Conservation (phyloP, 2,888 invertebrate genomes). For the Meandrusa payeni region DNA sequence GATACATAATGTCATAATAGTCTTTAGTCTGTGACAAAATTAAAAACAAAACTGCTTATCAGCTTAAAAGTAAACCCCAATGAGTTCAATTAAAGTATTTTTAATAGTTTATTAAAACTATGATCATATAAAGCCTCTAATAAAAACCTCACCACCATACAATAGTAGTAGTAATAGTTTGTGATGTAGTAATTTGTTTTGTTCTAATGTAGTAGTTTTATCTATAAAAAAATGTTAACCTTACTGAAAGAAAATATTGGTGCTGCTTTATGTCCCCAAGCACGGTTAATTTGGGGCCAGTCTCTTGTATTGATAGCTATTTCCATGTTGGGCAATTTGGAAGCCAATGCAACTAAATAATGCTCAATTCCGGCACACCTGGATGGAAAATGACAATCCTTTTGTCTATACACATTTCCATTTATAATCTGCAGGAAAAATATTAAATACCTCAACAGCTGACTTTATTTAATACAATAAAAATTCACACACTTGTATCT, state of each 20-base stretch:
- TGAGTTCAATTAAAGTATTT: too few species aligned
- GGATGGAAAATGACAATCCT: slow-evolving; percentile 94
- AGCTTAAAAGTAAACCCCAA: too few species aligned
- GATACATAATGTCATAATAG: slow-evolving; percentile 95
- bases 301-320: slow-evolving; percentile 94
- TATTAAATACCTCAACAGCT: too few species aligned
- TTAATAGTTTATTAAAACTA: too few species aligned
- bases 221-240: slow-evolving; percentile 61
- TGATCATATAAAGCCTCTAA: too few species aligned
- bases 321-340: slow-evolving; percentile 90
- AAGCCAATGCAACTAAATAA: slow-evolving; percentile 86
- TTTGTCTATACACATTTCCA: slow-evolving; percentile 89
- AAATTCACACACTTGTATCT: too few species aligned
- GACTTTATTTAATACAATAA: too few species aligned
- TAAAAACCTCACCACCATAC: too few species aligned
- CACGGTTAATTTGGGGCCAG: slow-evolving; percentile 91
- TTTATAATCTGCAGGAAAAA: slow-evolving; percentile 88
- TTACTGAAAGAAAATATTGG: slow-evolving; percentile 99
- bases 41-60: too few species aligned
- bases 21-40: slow-evolving; percentile 81
- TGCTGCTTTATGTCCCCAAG: slow-evolving; percentile 80
- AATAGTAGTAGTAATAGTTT: too few species aligned
- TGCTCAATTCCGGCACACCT: slow-evolving; percentile 95
- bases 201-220: neutral
- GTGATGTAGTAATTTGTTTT: too few species aligned